These are phyloP conservation scores for Lochmaea capreae DNA, from an alignment of 2,888 invertebrate species.

Conservation along the genomic window DNA sequence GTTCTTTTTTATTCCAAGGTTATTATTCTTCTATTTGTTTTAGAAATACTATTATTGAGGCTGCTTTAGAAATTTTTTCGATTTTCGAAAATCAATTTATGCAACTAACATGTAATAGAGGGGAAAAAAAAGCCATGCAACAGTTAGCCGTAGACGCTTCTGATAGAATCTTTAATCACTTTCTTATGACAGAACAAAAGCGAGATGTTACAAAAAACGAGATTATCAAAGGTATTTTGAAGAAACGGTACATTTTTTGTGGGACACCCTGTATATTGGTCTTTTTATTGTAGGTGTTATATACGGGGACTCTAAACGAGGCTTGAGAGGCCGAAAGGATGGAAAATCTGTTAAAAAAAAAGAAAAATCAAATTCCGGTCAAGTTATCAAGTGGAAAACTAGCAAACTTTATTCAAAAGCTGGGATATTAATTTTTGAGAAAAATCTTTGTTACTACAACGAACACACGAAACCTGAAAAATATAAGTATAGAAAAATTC, in stretches of 20 bases:
- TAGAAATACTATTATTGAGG: conserved; percentile 37
- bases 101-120: conserved; percentile 37
- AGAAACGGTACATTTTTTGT: background rate
- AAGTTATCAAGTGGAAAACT: conserved; percentile 36
- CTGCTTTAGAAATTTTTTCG: conserved; percentile 40
- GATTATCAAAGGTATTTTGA: conserved; percentile 37
- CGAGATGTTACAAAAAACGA: conserved; percentile 36
- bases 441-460: conserved; percentile 35
- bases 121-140: conserved; percentile 41
- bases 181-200: conserved; percentile 35
- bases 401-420: conserved; percentile 39
- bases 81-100: conserved; percentile 42
- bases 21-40: background rate
- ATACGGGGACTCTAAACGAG: conserved; percentile 41
- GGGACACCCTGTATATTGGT: background rate
- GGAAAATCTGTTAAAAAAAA: conserved; percentile 36
- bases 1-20: too few relatives aligned
- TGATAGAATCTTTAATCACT: conserved; percentile 38
- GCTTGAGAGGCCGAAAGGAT: conserved; percentile 31
- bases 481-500: conserved; percentile 41
- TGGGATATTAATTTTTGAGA: conserved; percentile 32
- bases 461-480: conserved; percentile 33
- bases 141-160: conserved; percentile 42
- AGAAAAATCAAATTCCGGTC: conserved; percentile 12
- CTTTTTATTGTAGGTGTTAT: conserved; percentile 29